Conservation (phyloP, 2,797 vertebrate species). For the Falco cherrug region DNA sequence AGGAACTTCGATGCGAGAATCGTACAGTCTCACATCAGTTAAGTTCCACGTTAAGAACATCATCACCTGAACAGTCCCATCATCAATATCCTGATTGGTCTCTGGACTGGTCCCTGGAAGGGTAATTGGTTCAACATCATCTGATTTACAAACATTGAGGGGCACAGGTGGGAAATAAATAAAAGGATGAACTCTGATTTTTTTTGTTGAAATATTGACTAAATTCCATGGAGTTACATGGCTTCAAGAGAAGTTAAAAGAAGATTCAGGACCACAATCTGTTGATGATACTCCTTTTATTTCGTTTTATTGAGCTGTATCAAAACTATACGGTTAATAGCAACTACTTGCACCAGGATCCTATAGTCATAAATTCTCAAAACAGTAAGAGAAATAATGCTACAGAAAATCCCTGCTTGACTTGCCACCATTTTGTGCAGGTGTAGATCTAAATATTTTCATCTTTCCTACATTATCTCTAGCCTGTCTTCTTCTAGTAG, state of each 20-base stretch:
- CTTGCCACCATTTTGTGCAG: neutral
- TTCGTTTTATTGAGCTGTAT: neutral
- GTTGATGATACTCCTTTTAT: neutral
- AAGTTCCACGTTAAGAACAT: slow-evolving; percentile 66
- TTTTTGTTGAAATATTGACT: neutral
- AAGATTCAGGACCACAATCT: neutral
- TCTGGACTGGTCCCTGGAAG: slow-evolving; percentile 70
- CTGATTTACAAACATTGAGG: neutral
- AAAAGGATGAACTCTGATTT: neutral
- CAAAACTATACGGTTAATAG: neutral
- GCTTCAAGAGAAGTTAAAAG: neutral
- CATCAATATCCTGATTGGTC: slow-evolving; percentile 63
- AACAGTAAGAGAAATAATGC: neutral
- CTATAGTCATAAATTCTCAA: neutral
- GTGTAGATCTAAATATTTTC: neutral
- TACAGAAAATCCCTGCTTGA: neutral
- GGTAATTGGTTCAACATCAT: slow-evolving; percentile 56
- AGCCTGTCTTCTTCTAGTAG: neutral
- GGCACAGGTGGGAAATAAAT: neutral
- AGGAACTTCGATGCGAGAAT: slow-evolving; percentile 77
- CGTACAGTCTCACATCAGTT: slow-evolving; percentile 60
- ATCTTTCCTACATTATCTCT: neutral
- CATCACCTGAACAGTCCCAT: slow-evolving; percentile 68
- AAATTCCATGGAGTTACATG: neutral
- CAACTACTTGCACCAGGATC: neutral